Conservation (phyloP, 2,888 invertebrate species). For the Chymomyza amoena region DNA sequence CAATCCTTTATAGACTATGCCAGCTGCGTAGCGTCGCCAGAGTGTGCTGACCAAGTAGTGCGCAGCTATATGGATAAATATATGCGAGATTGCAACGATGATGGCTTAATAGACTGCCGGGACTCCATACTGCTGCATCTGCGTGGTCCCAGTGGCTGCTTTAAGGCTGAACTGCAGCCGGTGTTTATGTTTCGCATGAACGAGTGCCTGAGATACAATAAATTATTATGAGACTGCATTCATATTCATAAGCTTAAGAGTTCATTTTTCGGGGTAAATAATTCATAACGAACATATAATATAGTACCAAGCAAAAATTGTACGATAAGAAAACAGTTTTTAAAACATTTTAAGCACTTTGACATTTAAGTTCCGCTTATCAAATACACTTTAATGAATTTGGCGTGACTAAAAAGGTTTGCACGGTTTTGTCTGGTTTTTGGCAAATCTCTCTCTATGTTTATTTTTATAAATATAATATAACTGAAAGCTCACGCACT, state of each 20-base stretch:
- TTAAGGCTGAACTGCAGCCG: constrained; percentile 40
- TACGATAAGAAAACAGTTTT: too few species aligned
- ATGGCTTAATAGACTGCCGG: constrained; percentile 67
- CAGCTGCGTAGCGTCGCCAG: constrained; percentile 57
- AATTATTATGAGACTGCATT: neutral
- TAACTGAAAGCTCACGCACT: too few species aligned
- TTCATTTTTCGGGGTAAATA: neutral
- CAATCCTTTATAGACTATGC: constrained; percentile 54
- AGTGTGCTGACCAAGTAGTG: constrained; percentile 61
- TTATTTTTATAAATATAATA: too few species aligned
- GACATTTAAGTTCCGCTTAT: too few species aligned
- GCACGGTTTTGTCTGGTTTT: too few species aligned
- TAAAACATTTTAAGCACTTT: too few species aligned
- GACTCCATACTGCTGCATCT: constrained; percentile 70
- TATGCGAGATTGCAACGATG: constrained; percentile 64
- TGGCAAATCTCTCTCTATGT: too few species aligned
- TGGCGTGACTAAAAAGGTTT: too few species aligned
- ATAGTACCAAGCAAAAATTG: too few species aligned
- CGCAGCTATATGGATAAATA: constrained; percentile 49
- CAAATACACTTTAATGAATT: too few species aligned
- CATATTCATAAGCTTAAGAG: neutral
- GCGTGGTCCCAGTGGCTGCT: constrained; percentile 65
- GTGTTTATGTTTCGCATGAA: constrained; percentile 79
- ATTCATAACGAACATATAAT: neutral
- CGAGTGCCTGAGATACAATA: constrained; percentile 34